phyloP scores from a whole-genome alignment of 2,888 invertebrate species.

The Helicoverpa assulta region DNA sequence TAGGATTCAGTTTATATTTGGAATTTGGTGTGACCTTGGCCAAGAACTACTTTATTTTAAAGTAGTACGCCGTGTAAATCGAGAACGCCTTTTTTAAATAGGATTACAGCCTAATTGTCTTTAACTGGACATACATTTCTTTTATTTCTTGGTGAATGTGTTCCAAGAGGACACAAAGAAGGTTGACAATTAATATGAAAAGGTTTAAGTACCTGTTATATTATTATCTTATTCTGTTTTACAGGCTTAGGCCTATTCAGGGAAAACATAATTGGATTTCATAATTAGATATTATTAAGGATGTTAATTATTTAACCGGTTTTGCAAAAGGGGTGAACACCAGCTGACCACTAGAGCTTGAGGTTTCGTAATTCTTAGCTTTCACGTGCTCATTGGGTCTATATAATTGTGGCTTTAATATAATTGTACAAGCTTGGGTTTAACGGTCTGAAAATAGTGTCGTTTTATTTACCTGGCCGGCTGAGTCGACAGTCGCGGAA shows the following conservation, averaged over 20 bases:
- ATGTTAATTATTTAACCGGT: neutral
- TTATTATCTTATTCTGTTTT: neutral
- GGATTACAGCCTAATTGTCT: slow-evolving; percentile 5
- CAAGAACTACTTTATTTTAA: slow-evolving; percentile 64
- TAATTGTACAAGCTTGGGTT: neutral
- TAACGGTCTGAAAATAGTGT: slow-evolving; percentile 6
- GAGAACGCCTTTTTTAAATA: slow-evolving; percentile 13
- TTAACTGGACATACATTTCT: neutral
- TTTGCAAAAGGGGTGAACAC: slow-evolving; percentile 13
- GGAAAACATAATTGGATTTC: neutral
- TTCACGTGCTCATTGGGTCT: too few relatives aligned
- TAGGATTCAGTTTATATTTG: slow-evolving; percentile 48
- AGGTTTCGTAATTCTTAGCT: slow-evolving; percentile 10
- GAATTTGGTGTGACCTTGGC: slow-evolving; percentile 63
- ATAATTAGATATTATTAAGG: neutral
- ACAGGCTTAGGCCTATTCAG: too few relatives aligned
- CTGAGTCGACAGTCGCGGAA: slow-evolving; percentile 7
- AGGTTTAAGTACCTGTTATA: neutral
- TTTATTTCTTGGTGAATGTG: neutral
- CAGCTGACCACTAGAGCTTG: slow-evolving; percentile 16
- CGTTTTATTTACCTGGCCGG: neutral
- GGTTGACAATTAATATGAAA: too few relatives aligned
- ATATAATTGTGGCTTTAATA: neutral
- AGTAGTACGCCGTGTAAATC: slow-evolving; percentile 24
- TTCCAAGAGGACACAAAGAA: too few relatives aligned